Conservation (phyloP, 2,113 vertebrate species). For the Smithornis capensis region DNA sequence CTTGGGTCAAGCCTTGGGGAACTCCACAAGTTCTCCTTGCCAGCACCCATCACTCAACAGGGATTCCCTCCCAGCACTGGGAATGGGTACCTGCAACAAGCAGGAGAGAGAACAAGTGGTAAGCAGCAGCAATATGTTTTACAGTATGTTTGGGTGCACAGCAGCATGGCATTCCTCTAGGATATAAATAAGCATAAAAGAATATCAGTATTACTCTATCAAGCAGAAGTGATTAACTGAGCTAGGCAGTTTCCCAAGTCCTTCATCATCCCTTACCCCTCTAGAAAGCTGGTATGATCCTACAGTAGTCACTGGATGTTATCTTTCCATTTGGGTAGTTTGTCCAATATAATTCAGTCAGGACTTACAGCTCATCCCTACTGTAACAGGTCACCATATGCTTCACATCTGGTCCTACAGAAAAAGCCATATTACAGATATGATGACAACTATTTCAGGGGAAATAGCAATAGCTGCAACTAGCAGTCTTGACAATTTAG, state of each 20-base stretch:
- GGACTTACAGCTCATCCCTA: not conserved
- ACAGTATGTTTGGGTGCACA: too few relatives aligned
- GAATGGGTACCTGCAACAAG: accelerated
- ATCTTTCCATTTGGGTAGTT: not conserved
- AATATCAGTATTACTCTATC: not conserved
- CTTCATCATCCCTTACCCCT: not conserved
- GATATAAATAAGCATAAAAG: not conserved
- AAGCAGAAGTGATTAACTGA: not conserved
- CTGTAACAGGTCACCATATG: constrained; percentile 53
- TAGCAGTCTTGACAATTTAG: constrained; percentile 24
- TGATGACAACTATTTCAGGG: not conserved
- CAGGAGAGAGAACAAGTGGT: not conserved
- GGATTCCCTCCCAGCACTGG: not conserved
- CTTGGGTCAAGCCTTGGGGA: accelerated
- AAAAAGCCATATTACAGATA: constrained; percentile 5
- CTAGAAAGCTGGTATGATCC: not conserved
- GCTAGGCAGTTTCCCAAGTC: not conserved
- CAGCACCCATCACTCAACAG: not conserved
- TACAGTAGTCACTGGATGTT: not conserved
- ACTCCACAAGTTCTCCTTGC: accelerated
- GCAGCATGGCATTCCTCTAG: not conserved
- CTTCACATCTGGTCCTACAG: constrained; percentile 54
- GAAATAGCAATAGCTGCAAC: not conserved
- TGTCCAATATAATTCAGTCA: constrained; percentile 4
- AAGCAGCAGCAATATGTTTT: not conserved